Conservation (phyloP, 30 jellyfish, hydroid and myxozoan species). For the Euphysa ruthae region DNA sequence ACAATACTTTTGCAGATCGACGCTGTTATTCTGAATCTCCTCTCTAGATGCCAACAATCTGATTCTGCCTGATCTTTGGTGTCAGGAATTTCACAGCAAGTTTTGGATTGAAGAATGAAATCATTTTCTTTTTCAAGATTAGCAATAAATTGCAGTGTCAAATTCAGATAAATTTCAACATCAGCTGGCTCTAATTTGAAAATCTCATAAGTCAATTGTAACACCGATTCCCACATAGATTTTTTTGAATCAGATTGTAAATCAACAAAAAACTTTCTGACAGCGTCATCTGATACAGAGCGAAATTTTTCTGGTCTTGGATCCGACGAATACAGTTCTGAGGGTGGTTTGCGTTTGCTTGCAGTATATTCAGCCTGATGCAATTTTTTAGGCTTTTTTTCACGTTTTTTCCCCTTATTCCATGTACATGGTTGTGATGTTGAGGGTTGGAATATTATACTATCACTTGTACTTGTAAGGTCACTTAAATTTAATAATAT, state of each 20-base stretch:
- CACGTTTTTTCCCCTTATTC: constrained; percentile 40
- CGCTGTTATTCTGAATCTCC: constrained; percentile 22
- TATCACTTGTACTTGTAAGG: constrained; percentile 11
- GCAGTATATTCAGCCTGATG: constrained; percentile 42
- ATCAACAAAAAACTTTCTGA: constrained; percentile 1
- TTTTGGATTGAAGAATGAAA: background rate
- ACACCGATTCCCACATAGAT: constrained; percentile 38
- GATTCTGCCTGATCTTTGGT: constrained; percentile 26
- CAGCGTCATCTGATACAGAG: constrained; percentile 16
- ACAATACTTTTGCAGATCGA: constrained; percentile 12
- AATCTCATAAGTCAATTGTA: background rate
- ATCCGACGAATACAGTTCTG: constrained; percentile 27
- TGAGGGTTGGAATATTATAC: constrained; percentile 30
- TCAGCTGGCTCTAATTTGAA: constrained; percentile 14
- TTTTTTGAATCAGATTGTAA: constrained; percentile 18
- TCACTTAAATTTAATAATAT: constrained; percentile 45
- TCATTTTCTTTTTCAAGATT: background rate
- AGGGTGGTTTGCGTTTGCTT: constrained; percentile 12
- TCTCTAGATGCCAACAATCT: background rate
- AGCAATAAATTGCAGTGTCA: background rate
- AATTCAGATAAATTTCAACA: constrained; percentile 12
- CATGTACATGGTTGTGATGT: constrained; percentile 50
- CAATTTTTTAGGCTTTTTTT: constrained; percentile 24
- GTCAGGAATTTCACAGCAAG: constrained; percentile 9
- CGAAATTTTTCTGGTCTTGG: constrained; percentile 50